Evolutionary conservation across 2,797 vertebrate genomes (phyloP).

Genomic region (Anniella stebbinsi): DNA sequence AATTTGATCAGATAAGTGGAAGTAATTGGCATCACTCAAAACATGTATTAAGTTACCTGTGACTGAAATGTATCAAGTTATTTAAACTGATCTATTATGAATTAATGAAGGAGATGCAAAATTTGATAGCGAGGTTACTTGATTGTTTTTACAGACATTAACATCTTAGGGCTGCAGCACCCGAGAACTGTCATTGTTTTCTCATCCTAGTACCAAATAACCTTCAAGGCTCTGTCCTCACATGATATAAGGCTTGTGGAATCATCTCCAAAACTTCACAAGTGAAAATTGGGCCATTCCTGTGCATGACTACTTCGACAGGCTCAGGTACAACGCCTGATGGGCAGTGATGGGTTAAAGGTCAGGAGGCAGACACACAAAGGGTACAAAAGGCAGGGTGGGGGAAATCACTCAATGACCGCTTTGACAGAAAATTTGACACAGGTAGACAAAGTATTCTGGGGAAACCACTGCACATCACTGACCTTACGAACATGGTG

Average conservation of each 20-base stretch:
- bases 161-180: neutral
- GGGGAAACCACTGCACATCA: neutral
- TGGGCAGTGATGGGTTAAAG: neutral
- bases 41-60: conserved; percentile 14
- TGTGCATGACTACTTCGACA: neutral
- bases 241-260: neutral
- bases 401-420: neutral
- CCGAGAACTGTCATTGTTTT: neutral
- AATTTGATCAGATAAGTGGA: neutral
- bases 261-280: neutral
- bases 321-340: neutral
- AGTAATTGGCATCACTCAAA: conserved; percentile 7
- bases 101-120: conserved; percentile 4
- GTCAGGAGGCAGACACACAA: neutral
- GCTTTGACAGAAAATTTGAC: neutral
- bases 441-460: neutral
- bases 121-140: neutral
- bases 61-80: conserved; percentile 5
- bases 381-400: neutral
- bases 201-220: neutral
- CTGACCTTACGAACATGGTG: neutral
- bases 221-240: neutral
- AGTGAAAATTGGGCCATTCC: neutral
- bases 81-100: neutral
- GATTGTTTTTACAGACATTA: neutral